These are phyloP conservation scores for Morpho deidamia DNA, from an alignment of 2,888 invertebrate genomes.

Conservation along the genomic window DNA sequence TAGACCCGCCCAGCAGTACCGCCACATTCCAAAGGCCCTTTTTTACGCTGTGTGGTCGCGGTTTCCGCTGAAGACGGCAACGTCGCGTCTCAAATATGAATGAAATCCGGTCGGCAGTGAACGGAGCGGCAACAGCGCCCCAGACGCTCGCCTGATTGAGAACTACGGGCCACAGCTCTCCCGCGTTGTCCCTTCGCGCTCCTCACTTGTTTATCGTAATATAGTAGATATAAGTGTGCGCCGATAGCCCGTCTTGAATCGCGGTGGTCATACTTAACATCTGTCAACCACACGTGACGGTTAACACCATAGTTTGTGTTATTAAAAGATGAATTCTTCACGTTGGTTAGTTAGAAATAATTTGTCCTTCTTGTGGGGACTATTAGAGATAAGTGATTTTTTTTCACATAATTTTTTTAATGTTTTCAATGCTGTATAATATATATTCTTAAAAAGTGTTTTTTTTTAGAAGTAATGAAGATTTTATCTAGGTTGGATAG, in stretches of 20 bases:
- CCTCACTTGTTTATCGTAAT: slow-evolving; percentile 32
- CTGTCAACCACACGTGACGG: slow-evolving; percentile 31
- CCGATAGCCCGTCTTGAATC: slow-evolving; percentile 26
- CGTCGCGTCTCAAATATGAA: slow-evolving; percentile 77
- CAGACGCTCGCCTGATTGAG: slow-evolving; percentile 74
- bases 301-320: slow-evolving; percentile 21
- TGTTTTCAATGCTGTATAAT: no score
- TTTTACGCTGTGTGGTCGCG: slow-evolving; percentile 77
- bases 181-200: slow-evolving; percentile 54
- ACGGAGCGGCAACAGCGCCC: slow-evolving; percentile 71
- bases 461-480: no score
- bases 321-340: slow-evolving; percentile 22
- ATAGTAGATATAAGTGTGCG: slow-evolving; percentile 28
- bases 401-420: no score
- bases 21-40: slow-evolving; percentile 75
- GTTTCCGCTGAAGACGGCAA: slow-evolving; percentile 77
- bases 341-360: slow-evolving; percentile 19
- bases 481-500: no score
- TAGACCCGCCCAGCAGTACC: slow-evolving; percentile 72
- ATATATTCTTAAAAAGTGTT: no score
- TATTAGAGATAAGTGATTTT: no score
- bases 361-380: no score
- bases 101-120: slow-evolving; percentile 73
- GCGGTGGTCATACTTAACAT: slow-evolving; percentile 38
- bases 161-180: slow-evolving; percentile 56